Base-by-base conservation (phyloP, 1,140 invertebrate species). In the Periplaneta americana region DNA sequence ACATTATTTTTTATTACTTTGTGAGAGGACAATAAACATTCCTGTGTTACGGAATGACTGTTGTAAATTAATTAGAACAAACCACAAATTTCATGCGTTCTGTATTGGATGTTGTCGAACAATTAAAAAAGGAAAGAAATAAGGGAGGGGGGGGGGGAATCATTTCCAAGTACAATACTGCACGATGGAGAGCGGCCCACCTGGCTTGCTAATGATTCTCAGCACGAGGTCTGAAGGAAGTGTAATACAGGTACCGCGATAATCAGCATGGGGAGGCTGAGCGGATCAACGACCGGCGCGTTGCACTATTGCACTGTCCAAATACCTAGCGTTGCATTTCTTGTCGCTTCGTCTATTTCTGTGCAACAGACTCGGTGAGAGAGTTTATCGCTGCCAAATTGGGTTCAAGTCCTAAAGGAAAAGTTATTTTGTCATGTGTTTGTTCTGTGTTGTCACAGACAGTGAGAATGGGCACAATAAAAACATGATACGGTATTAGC, bases 171-270 rank as follows among this genome's bases (percentile, higher is more conserved):
- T 28, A 66, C 22, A 48, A n/a, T 66, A 28, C 22, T 28, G 48
- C 0, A 66, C 48, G 22, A 13, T n/a, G 6, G 39, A 13, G 17
- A 15, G 39, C 6, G 13, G 48, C 28, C n/a, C 48, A 66, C 48
- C 48, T 66, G 48, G 48, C n/a, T 4, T n/a, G 1, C n/a, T 28
- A n/a, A 66, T 66, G 48, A 66, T 28, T 28, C n/a, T 66, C 6
- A 66, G 48, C 48, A 66, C 48, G 48, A 28, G 48, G n/a, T 10
- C 48, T 0, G 13, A 28, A 66, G 48, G 48, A 66, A 66, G 48
- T 66, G 6, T 34, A 33, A 77, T 77, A 77, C 75, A 77, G 75
- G 75, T 77, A 77, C 75, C 75, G n/a, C 32, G 33, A 77, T 77
- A 77, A 77, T 77, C 35, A 77, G 35, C 75, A 77, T 10, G 22